A percentile compares a stretch with the other conserved stretches of the same genome.
phyloP scores from a whole-genome alignment of 1,140 invertebrate genomes.

The Drosophila elegans region DNA sequence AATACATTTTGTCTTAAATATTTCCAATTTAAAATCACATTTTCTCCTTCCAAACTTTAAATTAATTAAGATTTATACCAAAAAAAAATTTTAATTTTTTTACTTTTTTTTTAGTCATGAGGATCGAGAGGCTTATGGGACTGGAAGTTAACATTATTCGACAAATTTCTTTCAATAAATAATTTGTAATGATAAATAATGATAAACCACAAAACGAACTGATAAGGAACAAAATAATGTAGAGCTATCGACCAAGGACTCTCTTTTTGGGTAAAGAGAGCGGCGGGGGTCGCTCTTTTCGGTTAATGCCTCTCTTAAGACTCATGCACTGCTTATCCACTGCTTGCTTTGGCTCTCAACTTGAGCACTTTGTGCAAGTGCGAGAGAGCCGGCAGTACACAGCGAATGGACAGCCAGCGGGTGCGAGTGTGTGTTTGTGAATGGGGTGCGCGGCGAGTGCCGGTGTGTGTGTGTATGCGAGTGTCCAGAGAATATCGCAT shows the following conservation, averaged over 20 bases:
- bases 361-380: constrained; percentile 17
- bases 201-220: background rate
- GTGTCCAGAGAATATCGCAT: constrained; percentile 44
- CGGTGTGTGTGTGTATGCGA: constrained; percentile 22
- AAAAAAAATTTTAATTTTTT: too few relatives aligned
- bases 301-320: background rate
- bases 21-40: too few relatives aligned
- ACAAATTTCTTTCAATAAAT: constrained; percentile 1
- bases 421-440: constrained; percentile 17
- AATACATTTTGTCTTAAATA: too few relatives aligned
- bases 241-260: background rate
- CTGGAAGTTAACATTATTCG: background rate
- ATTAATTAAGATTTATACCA: too few relatives aligned
- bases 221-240: constrained; percentile 1
- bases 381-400: constrained; percentile 57
- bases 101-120: too few relatives aligned
- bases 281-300: background rate
- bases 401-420: constrained; percentile 56
- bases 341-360: background rate
- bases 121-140: too few relatives aligned
- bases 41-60: too few relatives aligned
- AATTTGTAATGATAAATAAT: constrained; percentile 10
- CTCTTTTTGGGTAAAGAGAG: background rate
- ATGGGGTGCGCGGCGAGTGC: background rate
- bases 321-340: background rate